Percentiles rank a stretch among this genome's conserved stretches.
phyloP scores from a whole-genome alignment of 2,113 vertebrate genomes.

The Callopanchax toddi region DNA sequence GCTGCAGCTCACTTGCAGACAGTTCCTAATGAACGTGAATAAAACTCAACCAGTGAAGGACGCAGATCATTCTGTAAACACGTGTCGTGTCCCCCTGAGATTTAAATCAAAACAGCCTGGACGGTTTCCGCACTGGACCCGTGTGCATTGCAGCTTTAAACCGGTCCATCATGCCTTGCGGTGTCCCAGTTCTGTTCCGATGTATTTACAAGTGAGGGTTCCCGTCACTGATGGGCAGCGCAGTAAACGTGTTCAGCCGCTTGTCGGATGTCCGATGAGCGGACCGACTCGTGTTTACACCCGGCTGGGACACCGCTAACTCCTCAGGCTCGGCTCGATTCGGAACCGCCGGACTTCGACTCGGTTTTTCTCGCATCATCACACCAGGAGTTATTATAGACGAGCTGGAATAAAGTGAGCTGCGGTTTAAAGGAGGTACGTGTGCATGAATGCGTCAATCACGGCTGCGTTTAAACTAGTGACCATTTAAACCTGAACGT shows the following conservation, averaged over 20 bases:
- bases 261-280: conserved; percentile 56
- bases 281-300: conserved; percentile 55
- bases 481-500: neutral
- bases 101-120: neutral
- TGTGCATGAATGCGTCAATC: conserved; percentile 42
- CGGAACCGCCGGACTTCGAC: conserved; percentile 16
- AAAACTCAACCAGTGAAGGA: no score
- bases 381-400: conserved; percentile 1
- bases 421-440: conserved; percentile 49
- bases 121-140: conserved; percentile 4
- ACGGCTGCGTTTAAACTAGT: neutral
- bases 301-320: conserved; percentile 19
- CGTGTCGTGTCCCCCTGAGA: neutral
- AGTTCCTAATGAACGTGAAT: no score
- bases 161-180: conserved; percentile 79
- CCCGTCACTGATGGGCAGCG: conserved; percentile 6
- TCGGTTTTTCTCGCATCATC: neutral
- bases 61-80: no score
- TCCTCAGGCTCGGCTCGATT: conserved; percentile 17
- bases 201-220: conserved; percentile 47
- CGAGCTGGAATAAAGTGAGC: conserved; percentile 11
- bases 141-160: conserved; percentile 74
- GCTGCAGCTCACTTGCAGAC: no score
- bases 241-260: neutral
- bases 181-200: conserved; percentile 70